Evolutionary conservation across 1,140 invertebrate species (phyloP).

Genomic region (Agrypnia vestita): DNA sequence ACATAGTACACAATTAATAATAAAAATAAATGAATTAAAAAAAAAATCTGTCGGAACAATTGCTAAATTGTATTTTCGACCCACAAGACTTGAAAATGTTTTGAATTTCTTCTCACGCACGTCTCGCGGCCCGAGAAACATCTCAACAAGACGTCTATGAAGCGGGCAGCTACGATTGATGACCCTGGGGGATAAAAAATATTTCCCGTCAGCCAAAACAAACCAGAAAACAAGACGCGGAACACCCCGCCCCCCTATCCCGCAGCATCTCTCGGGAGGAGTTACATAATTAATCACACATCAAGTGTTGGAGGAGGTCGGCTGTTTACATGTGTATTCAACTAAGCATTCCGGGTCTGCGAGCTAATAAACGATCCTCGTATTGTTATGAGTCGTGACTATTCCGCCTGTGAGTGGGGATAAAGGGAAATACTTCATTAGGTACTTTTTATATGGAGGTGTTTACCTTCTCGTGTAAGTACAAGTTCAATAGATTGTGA

Average conservation of each 20-base stretch:
- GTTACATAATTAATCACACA: slow-evolving; percentile 37
- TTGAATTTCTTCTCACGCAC: background rate
- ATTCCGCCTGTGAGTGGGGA: too few species aligned
- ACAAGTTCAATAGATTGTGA: too few species aligned
- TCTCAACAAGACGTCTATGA: slow-evolving; percentile 31
- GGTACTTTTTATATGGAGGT: too few species aligned
- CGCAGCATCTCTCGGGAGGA: slow-evolving; percentile 18
- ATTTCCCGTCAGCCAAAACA: slow-evolving; percentile 18
- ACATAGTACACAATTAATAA: too few species aligned
- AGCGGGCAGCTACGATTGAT: slow-evolving; percentile 17
- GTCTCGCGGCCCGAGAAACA: slow-evolving; percentile 1
- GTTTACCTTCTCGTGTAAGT: too few species aligned
- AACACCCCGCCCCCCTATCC: slow-evolving; percentile 1
- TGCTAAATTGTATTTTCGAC: background rate
- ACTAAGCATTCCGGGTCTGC: too few species aligned
- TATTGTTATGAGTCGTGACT: too few species aligned
- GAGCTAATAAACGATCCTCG: too few species aligned
- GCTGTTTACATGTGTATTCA: background rate
- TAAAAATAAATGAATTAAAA: too few species aligned
- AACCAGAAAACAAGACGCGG: slow-evolving; percentile 22
- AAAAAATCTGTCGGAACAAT: too few species aligned
- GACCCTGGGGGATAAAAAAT: slow-evolving; percentile 21
- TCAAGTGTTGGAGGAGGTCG: slow-evolving; percentile 22
- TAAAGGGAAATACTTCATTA: too few species aligned
- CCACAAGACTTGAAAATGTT: background rate